Conservation (phyloP, 2,888 invertebrate genomes). For the Eupsilia transversa region DNA sequence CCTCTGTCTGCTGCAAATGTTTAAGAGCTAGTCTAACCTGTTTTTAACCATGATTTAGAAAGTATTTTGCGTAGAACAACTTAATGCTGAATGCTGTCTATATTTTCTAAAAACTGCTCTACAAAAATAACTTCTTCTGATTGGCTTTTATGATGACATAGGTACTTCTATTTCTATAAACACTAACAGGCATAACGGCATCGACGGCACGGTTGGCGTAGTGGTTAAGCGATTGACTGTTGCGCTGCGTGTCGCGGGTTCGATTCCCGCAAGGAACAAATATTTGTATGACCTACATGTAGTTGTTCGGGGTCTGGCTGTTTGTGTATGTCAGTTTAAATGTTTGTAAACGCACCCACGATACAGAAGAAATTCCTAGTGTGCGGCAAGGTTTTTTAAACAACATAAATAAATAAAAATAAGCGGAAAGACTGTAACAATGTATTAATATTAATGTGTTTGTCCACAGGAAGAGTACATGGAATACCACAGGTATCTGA, state of each 20-base stretch:
- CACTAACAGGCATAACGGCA: too few species aligned
- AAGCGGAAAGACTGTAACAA: not conserved
- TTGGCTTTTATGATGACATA: not conserved
- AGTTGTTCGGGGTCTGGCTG: too few species aligned
- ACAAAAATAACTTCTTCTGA: not conserved
- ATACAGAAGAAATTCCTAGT: too few species aligned
- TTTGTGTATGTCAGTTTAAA: too few species aligned
- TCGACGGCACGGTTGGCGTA: too few species aligned
- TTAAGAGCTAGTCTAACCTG: not conserved
- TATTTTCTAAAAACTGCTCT: constrained; percentile 2
- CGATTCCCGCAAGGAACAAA: too few species aligned
- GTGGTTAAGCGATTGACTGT: too few species aligned
- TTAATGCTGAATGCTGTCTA: not conserved
- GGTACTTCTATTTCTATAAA: not conserved
- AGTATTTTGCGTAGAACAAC: constrained; percentile 1
- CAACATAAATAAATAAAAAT: too few species aligned
- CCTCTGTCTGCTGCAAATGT: constrained; percentile 15
- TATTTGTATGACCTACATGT: too few species aligned
- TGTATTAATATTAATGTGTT: constrained; percentile 18
- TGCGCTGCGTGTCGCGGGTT: too few species aligned
- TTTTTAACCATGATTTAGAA: constrained; percentile 1
- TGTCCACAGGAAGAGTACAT: constrained; percentile 88
- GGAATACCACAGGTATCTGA: constrained; percentile 97
- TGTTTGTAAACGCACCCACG: too few species aligned
- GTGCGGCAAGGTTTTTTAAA: too few species aligned